Conservation (phyloP, 2,888 invertebrate genomes). For the Choreutis nemorana region DNA sequence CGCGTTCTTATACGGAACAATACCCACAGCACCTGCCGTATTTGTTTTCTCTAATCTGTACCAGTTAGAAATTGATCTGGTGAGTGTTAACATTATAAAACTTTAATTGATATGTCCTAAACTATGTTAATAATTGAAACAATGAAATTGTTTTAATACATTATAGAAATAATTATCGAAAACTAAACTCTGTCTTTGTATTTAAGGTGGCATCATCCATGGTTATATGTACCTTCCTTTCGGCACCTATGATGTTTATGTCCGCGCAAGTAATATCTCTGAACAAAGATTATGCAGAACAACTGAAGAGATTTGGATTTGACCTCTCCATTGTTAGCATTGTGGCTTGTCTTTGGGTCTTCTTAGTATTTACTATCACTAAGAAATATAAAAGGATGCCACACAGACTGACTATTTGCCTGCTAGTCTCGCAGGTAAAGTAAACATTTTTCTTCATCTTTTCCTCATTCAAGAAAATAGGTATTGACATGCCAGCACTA, state of each 20-base stretch:
- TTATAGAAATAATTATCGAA: not conserved
- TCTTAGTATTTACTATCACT: constrained; percentile 75
- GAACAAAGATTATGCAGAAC: constrained; percentile 79
- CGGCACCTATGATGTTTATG: constrained; percentile 94
- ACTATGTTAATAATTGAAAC: not conserved
- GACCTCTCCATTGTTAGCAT: constrained; percentile 84
- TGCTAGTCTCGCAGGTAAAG: constrained; percentile 81
- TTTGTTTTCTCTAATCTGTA: constrained; percentile 94
- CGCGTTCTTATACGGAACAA: constrained; percentile 94
- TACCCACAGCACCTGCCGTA: constrained; percentile 95
- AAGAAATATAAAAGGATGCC: constrained; percentile 82
- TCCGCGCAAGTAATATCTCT: constrained; percentile 92
- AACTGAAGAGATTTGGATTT: constrained; percentile 81
- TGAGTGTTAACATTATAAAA: constrained; percentile 34
- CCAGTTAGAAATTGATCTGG: constrained; percentile 85
- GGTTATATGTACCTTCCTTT: constrained; percentile 94
- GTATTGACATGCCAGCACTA: too few relatives aligned
- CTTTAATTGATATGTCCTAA: not conserved
- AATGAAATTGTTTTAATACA: constrained; percentile 2
- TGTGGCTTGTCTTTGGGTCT: constrained; percentile 80
- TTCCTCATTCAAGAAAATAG: too few relatives aligned
- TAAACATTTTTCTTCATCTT: too few relatives aligned
- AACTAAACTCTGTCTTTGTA: not conserved
- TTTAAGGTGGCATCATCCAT: constrained; percentile 88
- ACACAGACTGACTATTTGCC: constrained; percentile 81